Conservation (phyloP, 2,888 invertebrate species). For the Heteromyza rotundicornis region DNA sequence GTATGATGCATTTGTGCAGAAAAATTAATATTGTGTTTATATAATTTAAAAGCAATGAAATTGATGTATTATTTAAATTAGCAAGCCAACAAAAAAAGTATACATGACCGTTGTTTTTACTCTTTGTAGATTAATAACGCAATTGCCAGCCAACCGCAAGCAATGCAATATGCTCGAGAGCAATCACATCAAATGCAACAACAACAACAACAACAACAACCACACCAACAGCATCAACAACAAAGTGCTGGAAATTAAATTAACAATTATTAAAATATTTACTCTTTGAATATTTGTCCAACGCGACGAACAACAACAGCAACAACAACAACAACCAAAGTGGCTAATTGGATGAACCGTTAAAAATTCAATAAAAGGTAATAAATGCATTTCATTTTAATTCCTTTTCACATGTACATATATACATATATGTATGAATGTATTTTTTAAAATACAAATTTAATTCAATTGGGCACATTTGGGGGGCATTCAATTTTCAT, state of each 20-base stretch:
- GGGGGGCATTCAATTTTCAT: too few relatives aligned
- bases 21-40: too few relatives aligned
- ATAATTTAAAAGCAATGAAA: background rate
- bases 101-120: background rate
- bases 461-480: too few relatives aligned
- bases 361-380: constrained; percentile 49
- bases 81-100: too few relatives aligned
- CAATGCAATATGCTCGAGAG: background rate
- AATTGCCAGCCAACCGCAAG: constrained; percentile 26
- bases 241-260: constrained; percentile 27
- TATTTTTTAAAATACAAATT: too few relatives aligned
- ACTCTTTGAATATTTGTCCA: constrained; percentile 11
- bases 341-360: constrained; percentile 25
- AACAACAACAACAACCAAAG: constrained; percentile 12
- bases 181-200: constrained; percentile 10
- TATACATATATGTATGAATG: too few relatives aligned
- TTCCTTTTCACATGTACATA: constrained; percentile 24
- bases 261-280: constrained; percentile 30
- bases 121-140: constrained; percentile 32
- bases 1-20: constrained; percentile 42
- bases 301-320: too few relatives aligned
- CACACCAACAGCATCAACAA: constrained; percentile 12
- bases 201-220: constrained; percentile 16
- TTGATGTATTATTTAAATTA: constrained; percentile 5
- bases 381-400: constrained; percentile 43